Percentiles rank a stretch among this genome's conserved stretches.
Evolutionary conservation across 2,797 vertebrate genomes (phyloP).

Genomic region (Dryobates pubescens): DNA sequence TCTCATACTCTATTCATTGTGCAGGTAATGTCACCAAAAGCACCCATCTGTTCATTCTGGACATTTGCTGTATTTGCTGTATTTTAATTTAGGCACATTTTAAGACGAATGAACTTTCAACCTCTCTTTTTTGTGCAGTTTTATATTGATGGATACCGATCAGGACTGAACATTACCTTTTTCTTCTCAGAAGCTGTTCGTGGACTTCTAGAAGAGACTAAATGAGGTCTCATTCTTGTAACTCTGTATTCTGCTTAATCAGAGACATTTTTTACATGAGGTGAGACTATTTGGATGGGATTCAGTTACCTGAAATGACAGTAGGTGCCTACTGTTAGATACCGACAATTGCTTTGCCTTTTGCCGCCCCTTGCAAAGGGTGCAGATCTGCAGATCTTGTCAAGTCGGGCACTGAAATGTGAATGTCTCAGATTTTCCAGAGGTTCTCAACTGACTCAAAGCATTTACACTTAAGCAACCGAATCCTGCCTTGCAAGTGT

Average conservation of each 20-base stretch:
- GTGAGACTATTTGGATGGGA: not conserved
- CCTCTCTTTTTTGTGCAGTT: not conserved
- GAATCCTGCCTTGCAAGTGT: not conserved
- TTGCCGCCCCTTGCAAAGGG: not conserved
- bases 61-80: not conserved
- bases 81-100: not conserved
- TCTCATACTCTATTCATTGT: not conserved
- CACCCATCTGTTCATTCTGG: not conserved
- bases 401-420: not conserved
- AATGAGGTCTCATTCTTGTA: not conserved
- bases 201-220: not conserved
- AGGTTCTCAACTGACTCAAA: not conserved
- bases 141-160: not conserved
- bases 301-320: not conserved
- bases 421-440: not conserved
- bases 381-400: not conserved
- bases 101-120: not conserved
- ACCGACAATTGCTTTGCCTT: not conserved
- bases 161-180: not conserved
- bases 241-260: not conserved
- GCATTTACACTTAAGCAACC: not conserved
- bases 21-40: not conserved
- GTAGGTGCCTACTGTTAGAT: not conserved
- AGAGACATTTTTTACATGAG: not conserved
- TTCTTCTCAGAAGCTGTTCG: not conserved